phyloP scores from a whole-genome alignment of 1,140 invertebrate species.

The Drosophila tristis region DNA sequence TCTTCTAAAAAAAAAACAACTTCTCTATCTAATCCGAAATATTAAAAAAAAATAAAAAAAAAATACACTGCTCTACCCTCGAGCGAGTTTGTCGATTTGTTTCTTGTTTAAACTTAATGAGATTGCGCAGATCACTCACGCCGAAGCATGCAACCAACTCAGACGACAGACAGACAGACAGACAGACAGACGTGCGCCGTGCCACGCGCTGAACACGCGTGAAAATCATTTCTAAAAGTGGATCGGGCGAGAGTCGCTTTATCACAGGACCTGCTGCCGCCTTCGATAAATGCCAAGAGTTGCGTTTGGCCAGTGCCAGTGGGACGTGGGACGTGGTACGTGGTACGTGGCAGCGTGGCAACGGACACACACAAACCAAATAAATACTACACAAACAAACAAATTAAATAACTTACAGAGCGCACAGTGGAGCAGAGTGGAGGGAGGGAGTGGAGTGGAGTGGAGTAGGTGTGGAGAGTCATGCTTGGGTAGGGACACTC shows the following conservation, averaged over 20 bases:
- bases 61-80: background rate
- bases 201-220: slow-evolving; percentile 36
- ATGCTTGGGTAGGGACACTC: slow-evolving; percentile 32
- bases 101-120: slow-evolving; percentile 63
- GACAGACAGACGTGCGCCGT: background rate
- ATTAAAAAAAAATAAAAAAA: slow-evolving; percentile 14
- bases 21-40: slow-evolving; percentile 17
- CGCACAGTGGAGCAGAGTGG: background rate
- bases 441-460: background rate
- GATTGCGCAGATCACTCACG: slow-evolving; percentile 59
- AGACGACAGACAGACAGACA: background rate
- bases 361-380: slow-evolving; percentile 38
- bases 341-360: slow-evolving; percentile 33
- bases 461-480: slow-evolving; percentile 7
- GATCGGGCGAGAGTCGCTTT: slow-evolving; percentile 10
- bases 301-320: background rate
- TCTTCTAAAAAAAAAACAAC: background rate
- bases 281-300: slow-evolving; percentile 57
- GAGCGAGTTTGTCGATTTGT: slow-evolving; percentile 11
- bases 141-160: slow-evolving; percentile 1
- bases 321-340: too few species aligned
- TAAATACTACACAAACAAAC: slow-evolving; percentile 39
- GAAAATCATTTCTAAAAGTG: slow-evolving; percentile 24
- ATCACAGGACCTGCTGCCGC: slow-evolving; percentile 49
- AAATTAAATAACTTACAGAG: slow-evolving; percentile 30